Conservation (phyloP, 2,113 vertebrate genomes). For the Electrona antarctica region DNA sequence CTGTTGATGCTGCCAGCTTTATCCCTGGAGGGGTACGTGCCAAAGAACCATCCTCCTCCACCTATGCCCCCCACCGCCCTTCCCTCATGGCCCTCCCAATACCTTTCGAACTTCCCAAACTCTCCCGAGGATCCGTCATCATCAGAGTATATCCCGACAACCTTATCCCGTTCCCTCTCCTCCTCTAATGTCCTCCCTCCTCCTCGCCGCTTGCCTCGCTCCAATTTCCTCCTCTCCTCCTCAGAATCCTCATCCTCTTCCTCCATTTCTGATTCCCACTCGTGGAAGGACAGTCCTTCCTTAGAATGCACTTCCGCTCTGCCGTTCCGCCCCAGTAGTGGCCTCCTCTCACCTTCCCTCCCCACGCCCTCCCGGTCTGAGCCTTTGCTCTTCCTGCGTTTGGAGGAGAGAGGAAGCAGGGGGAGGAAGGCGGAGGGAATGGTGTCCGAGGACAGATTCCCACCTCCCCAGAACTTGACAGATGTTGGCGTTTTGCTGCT, state of each 20-base stretch:
- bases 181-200: constrained; percentile 71
- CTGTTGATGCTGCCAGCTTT: constrained; percentile 80
- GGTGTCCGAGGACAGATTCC: constrained; percentile 65
- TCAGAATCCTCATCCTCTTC: constrained; percentile 68
- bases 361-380: constrained; percentile 72
- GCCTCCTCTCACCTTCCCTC: constrained; percentile 75
- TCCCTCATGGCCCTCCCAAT: constrained; percentile 86
- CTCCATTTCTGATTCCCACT: constrained; percentile 77
- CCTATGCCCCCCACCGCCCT: constrained; percentile 77
- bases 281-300: constrained; percentile 75
- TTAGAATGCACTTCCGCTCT: constrained; percentile 70
- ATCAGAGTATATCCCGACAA: constrained; percentile 79
- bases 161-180: constrained; percentile 76
- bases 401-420: constrained; percentile 76
- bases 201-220: constrained; percentile 56
- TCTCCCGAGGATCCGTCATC: constrained; percentile 80
- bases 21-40: constrained; percentile 87
- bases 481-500: constrained; percentile 74
- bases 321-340: constrained; percentile 67
- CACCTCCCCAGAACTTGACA: constrained; percentile 79
- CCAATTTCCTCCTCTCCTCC: constrained; percentile 65
- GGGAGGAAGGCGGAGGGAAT: constrained; percentile 78
- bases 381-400: constrained; percentile 76
- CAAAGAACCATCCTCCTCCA: constrained; percentile 86
- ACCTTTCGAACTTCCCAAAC: constrained; percentile 86